phyloP scores from a whole-genome alignment of 1,140 invertebrate genomes.

The Paramacrobiotus metropolitanus region DNA sequence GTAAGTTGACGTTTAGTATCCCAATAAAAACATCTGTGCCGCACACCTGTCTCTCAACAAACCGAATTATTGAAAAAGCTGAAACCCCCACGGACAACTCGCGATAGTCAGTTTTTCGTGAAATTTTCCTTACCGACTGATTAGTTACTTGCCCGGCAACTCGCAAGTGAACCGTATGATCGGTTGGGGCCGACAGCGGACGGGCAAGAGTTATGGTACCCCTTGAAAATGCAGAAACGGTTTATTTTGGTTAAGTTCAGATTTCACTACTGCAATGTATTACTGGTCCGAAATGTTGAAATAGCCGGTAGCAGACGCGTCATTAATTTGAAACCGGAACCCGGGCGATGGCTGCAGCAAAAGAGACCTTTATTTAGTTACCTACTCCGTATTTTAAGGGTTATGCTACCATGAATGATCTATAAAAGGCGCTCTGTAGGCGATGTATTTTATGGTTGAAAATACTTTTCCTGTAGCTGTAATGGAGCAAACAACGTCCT shows the following conservation, averaged over 20 bases:
- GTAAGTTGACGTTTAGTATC: background rate
- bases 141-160: background rate
- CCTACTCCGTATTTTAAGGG: no score
- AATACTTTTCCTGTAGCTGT: no score
- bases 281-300: background rate
- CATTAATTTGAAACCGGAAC: background rate
- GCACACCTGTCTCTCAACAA: background rate
- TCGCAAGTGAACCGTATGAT: background rate
- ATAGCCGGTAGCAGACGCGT: background rate
- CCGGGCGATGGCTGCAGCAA: no score
- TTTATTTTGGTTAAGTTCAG: no score
- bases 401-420: no score
- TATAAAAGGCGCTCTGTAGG: no score
- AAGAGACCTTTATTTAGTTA: no score
- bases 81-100: background rate
- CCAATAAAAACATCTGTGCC: background rate
- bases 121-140: background rate
- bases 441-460: no score
- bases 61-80: no score
- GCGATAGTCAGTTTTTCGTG: background rate
- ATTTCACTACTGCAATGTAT: background rate
- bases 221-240: background rate
- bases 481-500: no score
- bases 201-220: background rate
- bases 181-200: background rate